Base-by-base conservation (phyloP, 1,140 invertebrate genomes). In the Rhagoletis zephyria region DNA sequence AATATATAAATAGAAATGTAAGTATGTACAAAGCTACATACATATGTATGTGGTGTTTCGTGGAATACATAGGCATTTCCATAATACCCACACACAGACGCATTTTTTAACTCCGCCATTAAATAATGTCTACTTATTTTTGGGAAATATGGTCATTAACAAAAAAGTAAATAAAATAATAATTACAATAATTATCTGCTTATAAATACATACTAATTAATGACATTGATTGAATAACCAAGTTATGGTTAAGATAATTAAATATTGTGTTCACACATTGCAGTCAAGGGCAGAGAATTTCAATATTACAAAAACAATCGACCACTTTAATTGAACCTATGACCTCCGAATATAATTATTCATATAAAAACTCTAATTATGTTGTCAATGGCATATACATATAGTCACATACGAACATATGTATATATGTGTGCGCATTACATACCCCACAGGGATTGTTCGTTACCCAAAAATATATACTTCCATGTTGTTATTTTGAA, bases 151-250 rank as follows among this genome's bases (percentile, higher is more conserved):
- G 30, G 30, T 30, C 0, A 30, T 30, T 30, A 30, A 30, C 30
- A 30, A 30, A 30, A 30, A 30, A 30, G 1, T 30, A 30, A 30
- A 30, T 30, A 81, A 9, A 30, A 81, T 56, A 81, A 81, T 81
- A 81, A 81, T 81, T 56, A 59, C 42, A 42, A 4, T 59, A 81
- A 81, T 81, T 81, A 81, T n/a, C n/a, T 19, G 48, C n/a, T 81
- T 9, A 56, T 30, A 81, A 59, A 81, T 56, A 56, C 19, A 56
- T 10, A 51, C 3, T 56, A 81, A 19, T 81, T 56, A 30, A 51
- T 12, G n/a, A 0, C 16, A 56, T 74, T 74, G 67, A 74, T 48
- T 74, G 67, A 48, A 74, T 74, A 48, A 40, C 14, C 40, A 45
- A 16, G 42, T 48, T 48, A 42, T 48, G 3, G 45, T 74, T 74